phyloP scores from a whole-genome alignment of 2,797 vertebrate species.

The Sardinella longiceps region DNA sequence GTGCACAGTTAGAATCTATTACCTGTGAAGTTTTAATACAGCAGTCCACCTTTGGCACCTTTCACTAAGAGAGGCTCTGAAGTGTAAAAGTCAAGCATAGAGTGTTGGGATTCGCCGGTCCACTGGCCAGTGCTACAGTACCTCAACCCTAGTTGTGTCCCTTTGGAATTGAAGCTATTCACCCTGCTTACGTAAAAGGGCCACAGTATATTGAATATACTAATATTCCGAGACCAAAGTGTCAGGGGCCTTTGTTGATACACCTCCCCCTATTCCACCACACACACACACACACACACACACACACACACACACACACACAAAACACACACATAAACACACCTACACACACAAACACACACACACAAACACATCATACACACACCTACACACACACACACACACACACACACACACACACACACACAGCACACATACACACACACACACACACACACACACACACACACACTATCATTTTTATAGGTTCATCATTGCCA shows the following conservation, averaged over 20 bases:
- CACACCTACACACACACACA: neutral
- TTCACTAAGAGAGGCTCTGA: neutral
- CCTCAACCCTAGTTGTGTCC: neutral
- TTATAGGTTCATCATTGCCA: neutral
- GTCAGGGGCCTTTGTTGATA: neutral
- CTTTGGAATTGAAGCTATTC: neutral
- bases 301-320: conserved; percentile 13
- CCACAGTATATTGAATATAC: too few relatives aligned
- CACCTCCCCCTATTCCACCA: neutral
- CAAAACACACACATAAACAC: neutral
- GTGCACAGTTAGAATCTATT: too few relatives aligned
- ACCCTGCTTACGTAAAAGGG: neutral
- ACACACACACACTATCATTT: neutral
- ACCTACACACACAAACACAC: neutral
- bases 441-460: neutral
- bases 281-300: neutral
- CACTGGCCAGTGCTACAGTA: neutral
- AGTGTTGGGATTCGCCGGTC: too few relatives aligned
- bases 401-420: neutral
- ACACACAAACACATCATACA: neutral
- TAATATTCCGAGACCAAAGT: neutral
- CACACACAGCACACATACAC: neutral
- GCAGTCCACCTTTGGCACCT: neutral
- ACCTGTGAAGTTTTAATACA: neutral
- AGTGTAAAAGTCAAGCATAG: neutral